Base-by-base conservation (phyloP, 2,797 vertebrate genomes). In the Gambelia wislizenii region DNA sequence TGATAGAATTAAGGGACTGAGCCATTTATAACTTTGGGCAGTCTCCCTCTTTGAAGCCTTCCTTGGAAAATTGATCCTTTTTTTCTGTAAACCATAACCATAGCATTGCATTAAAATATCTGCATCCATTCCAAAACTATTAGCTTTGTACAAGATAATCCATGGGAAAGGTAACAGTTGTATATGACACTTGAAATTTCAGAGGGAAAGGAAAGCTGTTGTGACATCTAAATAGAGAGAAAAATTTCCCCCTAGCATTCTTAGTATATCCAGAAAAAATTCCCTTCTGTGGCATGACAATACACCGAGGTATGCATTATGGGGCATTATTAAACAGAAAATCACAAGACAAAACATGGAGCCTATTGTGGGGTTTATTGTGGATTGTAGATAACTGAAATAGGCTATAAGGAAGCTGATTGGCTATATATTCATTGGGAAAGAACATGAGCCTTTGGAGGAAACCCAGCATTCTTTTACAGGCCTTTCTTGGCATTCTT, bases 41-140 rank as follows among this genome's bases (percentile, higher is more conserved):
- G 92, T 96, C 93, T 96, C 91, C 80, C 87, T 94, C 96, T 97
- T 97, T 97, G 96, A 97, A 97, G 96, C 95, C 92, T 93, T 93
- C 91, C 94, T 96, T 94, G 87, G 93, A 91, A 96, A 67, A 96
- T 95, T 92, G 93, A 96, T 97, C 93, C 94, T 93, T 94, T 96
- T 47, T 96, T 95, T 95, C 94, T 94, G 94, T 93, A 96, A 96
- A 95, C 92, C 95, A 95, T 94, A 96, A 95, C 96, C 90, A 92
- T 92, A 95, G 94, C 92, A 95, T 94, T 95, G 95, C 96, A 96
- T 96, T 95, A 94, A 96, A 93, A 96, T 94, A 67, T 93, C 94
- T 94, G 90, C 94, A 94, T 94, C 92, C 91, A 89, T 90, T 96
- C 95, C 95, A 96, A 95, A 95, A 94, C 81, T 93, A 94, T 96